These are phyloP conservation scores for Corythaixoides concolor DNA, from an alignment of 2,113 vertebrate species.

Conservation along the genomic window DNA sequence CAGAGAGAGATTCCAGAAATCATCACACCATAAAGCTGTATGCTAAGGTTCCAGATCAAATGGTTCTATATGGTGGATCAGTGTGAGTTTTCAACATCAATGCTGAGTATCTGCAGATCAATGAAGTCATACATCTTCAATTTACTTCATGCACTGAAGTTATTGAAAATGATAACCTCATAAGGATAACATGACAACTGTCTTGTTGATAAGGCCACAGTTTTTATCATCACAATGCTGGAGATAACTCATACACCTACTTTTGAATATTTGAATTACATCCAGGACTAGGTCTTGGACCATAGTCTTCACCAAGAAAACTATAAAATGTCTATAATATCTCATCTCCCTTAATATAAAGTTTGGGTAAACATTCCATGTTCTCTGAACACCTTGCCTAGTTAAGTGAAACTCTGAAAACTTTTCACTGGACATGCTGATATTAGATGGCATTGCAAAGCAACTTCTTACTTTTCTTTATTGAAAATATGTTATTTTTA, in stretches of 20 bases:
- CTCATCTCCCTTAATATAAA: background rate
- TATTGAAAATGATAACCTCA: background rate
- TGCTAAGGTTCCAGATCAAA: background rate
- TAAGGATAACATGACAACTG: background rate
- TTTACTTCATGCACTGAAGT: background rate
- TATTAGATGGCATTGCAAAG: background rate
- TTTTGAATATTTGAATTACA: background rate
- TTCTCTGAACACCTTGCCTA: background rate
- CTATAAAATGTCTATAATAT: background rate
- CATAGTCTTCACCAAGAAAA: too few species aligned
- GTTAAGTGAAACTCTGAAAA: background rate
- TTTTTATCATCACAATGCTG: background rate
- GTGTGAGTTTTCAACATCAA: background rate
- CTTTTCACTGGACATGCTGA: background rate
- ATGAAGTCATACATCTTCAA: background rate
- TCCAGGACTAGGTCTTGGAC: too few species aligned
- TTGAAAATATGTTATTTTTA: background rate
- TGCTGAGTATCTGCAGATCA: background rate
- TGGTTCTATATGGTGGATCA: background rate
- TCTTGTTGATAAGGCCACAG: background rate
- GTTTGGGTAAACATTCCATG: background rate
- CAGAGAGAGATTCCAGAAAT: background rate
- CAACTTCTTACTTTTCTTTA: background rate
- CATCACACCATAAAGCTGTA: background rate
- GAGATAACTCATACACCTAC: fast-evolving